Evolutionary conservation across 2,888 invertebrate genomes (phyloP).

Genomic region (Synanthedon formicaeformis): DNA sequence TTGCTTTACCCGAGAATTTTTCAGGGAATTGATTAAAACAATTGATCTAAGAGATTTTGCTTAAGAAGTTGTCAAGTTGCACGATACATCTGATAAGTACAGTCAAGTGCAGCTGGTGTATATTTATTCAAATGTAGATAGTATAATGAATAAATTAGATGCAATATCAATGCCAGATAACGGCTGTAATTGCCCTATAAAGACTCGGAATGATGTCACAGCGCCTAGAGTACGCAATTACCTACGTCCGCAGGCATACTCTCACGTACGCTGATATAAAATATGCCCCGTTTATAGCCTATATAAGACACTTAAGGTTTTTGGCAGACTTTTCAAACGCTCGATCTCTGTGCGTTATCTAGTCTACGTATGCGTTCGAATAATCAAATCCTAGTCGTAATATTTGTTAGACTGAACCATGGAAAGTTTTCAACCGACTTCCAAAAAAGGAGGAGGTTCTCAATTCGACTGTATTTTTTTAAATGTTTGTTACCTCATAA

Average conservation of each 20-base stretch:
- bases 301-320: constrained; percentile 35
- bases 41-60: not conserved
- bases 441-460: no score
- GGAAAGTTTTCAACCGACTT: no score
- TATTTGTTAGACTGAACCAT: no score
- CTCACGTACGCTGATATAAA: constrained; percentile 53
- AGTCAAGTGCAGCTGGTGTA: constrained; percentile 41
- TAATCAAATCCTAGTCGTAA: no score
- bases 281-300: constrained; percentile 42
- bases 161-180: constrained; percentile 69
- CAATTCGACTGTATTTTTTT: no score
- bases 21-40: no score
- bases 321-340: constrained; percentile 16
- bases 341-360: no score
- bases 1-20: no score
- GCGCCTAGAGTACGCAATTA: constrained; percentile 60
- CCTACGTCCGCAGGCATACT: constrained; percentile 52
- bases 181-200: constrained; percentile 65
- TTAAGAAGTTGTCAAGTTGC: not conserved
- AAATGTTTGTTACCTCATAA: no score
- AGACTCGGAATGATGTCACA: constrained; percentile 61
- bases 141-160: constrained; percentile 56
- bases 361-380: no score
- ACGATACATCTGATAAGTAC: not conserved
- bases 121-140: constrained; percentile 51